These are phyloP conservation scores for Nematolebias whitei DNA, from an alignment of 2,113 vertebrate genomes.

Conservation along the genomic window DNA sequence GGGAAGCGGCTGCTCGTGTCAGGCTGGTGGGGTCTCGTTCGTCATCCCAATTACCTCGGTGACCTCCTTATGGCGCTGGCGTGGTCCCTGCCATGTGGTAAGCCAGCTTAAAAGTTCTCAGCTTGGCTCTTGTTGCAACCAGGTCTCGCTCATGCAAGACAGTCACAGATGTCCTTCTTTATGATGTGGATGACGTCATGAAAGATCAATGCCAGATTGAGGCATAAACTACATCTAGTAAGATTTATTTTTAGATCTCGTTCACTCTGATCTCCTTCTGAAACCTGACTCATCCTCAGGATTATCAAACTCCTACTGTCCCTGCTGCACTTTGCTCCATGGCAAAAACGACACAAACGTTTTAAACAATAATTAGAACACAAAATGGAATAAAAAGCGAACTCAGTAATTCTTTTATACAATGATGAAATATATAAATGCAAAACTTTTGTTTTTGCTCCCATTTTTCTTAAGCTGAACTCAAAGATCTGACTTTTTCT, in stretches of 20 bases:
- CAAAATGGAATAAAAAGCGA: not conserved
- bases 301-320: too few species aligned
- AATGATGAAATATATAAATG: too few species aligned
- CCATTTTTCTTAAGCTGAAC: too few species aligned
- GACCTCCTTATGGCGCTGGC: slow-evolving; percentile 92
- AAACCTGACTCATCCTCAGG: not conserved
- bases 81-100: slow-evolving; percentile 91
- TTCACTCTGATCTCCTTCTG: not conserved
- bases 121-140: not conserved
- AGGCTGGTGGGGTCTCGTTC: slow-evolving; percentile 92
- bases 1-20: slow-evolving; percentile 87
- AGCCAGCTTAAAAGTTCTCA: slow-evolving; percentile 53
- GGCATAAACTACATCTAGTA: slow-evolving; percentile 1
- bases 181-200: slow-evolving; percentile 9
- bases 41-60: slow-evolving; percentile 91
- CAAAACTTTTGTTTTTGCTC: too few species aligned
- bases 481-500: too few species aligned
- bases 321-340: too few species aligned
- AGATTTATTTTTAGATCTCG: slow-evolving; percentile 4
- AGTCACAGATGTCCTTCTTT: not conserved
- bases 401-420: too few species aligned
- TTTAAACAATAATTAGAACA: not conserved
- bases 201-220: slow-evolving; percentile 1
- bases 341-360: too few species aligned
- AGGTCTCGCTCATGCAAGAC: not conserved